Conservation (phyloP, 2,113 vertebrate genomes). For the Daubentonia madagascariensis region DNA sequence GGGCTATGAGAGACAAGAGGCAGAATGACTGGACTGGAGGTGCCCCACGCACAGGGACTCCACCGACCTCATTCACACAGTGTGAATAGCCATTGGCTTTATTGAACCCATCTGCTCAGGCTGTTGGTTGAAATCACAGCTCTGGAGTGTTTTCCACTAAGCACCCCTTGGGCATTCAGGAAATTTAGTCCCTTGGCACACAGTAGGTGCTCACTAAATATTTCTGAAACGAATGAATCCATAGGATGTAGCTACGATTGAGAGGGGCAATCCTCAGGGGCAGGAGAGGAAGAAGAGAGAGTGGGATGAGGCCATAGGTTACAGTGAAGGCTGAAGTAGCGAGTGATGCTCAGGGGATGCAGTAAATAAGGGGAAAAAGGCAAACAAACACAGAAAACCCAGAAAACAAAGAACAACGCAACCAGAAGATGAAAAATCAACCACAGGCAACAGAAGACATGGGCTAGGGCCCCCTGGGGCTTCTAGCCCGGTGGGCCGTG, state of each 20-base stretch:
- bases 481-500: not conserved
- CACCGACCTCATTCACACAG: not conserved
- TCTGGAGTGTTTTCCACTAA: constrained; percentile 42
- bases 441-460: not conserved
- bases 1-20: not conserved
- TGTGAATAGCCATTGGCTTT: constrained; percentile 61
- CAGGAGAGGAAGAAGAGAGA: not conserved
- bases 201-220: not conserved
- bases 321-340: not conserved
- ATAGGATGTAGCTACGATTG: not conserved
- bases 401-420: not conserved
- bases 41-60: not conserved
- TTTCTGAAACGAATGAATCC: not conserved
- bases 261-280: too few species aligned
- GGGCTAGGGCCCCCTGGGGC: not conserved
- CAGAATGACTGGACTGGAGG: not conserved
- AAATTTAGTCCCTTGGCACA: not conserved
- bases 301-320: not conserved
- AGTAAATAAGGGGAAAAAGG: not conserved
- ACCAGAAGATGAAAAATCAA: not conserved
- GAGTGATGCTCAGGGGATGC: not conserved
- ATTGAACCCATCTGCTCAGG: constrained; percentile 71
- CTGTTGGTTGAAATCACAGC: constrained; percentile 51
- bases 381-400: not conserved
- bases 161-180: not conserved